Evolutionary conservation across 2,888 invertebrate species (phyloP).

Genomic region (Mamestra brassicae): DNA sequence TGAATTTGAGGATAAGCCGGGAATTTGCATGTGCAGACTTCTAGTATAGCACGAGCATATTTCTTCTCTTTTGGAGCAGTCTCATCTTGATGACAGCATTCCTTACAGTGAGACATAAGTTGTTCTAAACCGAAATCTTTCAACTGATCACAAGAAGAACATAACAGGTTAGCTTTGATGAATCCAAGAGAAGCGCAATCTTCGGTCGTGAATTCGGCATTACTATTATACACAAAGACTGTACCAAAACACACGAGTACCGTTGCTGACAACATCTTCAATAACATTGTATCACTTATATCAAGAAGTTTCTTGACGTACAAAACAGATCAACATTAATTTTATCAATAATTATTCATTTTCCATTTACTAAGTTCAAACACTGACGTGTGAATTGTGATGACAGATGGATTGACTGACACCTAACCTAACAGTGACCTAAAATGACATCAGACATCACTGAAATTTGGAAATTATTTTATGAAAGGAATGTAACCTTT

Average conservation of each 20-base stretch:
- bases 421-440: too few species aligned
- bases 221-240: conserved; percentile 59
- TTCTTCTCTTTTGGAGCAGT: conserved; percentile 92
- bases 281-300: conserved; percentile 17
- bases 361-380: background rate
- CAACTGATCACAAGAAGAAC: conserved; percentile 97
- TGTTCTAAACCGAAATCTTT: conserved; percentile 93
- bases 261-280: conserved; percentile 36
- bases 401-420: background rate
- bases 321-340: background rate
- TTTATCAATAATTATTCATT: too few species aligned
- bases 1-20: conserved; percentile 99
- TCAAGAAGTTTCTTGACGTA: background rate
- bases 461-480: too few species aligned
- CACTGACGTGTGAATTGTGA: conserved; percentile 15
- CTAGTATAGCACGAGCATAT: conserved; percentile 97
- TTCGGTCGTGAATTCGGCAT: conserved; percentile 93
- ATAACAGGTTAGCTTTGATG: conserved; percentile 95
- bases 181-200: conserved; percentile 97
- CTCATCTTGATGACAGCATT: conserved; percentile 95
- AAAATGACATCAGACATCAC: background rate
- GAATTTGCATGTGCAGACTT: conserved; percentile 99
- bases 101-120: conserved; percentile 93
- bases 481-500: too few species aligned
- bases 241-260: conserved; percentile 52